Base-by-base conservation (phyloP, 1,140 invertebrate species). In the Brachionus asplanchnoidis region DNA sequence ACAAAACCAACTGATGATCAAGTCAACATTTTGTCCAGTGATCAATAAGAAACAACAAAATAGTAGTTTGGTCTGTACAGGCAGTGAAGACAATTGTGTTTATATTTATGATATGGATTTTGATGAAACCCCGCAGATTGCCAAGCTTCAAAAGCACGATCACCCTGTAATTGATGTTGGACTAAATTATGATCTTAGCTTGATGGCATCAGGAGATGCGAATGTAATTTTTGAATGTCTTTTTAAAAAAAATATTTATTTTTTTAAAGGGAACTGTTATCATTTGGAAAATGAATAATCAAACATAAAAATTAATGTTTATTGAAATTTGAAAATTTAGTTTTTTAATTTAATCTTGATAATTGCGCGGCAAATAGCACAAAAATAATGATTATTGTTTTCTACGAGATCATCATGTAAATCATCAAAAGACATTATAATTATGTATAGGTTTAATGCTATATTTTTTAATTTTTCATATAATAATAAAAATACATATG, bases 121-220 rank as follows among this genome's bases (percentile, higher is more conserved):
- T 85, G 92, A 93, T 84, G 87, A 86, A 14, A 92, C 92, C 17
- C 92, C 93, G 3, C 93, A 93, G 86, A 92, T 96, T 12, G 95
- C 95, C 88, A 94, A 94, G 89, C 90, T 96, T 11, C 93, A 95
- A 88, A 95, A 92, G 3, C 95, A 96, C 90, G 93, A 94, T 11
- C 92, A 93, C 53, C 92, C 94, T 3, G 94, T 95, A 36, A 89
- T 95, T 3, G 93, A 94, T 83, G 93, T 96, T 12, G 93, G 93
- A 86, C 95, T 96, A 88, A 95, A 95, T 90, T 95, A 94, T 90
- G 94, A 96, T 90, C 95, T 96, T 90, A 94, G 94, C 88, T 90
- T 95, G 85, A 90, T 96, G 40, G 95, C 94, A 56, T 94, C 94
- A 36, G 94, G 93, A 88, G 95, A 96, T 91, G 90, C 93, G 79